phyloP scores from a whole-genome alignment of 2,888 invertebrate species.

The Eulithis testata region DNA sequence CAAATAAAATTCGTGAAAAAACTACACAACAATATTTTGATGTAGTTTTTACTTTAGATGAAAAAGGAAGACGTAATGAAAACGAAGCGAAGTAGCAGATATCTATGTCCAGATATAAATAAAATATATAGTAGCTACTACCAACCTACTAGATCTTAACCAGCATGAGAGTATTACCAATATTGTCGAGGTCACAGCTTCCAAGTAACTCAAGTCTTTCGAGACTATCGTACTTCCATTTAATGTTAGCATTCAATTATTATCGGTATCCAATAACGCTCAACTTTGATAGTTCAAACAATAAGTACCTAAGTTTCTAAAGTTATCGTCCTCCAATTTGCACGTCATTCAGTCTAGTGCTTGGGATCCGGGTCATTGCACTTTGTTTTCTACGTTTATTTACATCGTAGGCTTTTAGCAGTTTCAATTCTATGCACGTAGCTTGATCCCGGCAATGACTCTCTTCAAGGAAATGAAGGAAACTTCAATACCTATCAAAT shows the following conservation, averaged over 20 bases:
- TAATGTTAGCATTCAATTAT: slow-evolving; percentile 13
- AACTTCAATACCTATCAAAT: slow-evolving; percentile 3
- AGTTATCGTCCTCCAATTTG: slow-evolving; percentile 30
- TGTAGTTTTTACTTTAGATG: no score
- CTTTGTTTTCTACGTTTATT: slow-evolving; percentile 24
- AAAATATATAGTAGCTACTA: no score
- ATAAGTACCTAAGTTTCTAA: slow-evolving; percentile 24
- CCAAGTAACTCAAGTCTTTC: slow-evolving; percentile 1
- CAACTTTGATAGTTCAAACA: slow-evolving; percentile 16
- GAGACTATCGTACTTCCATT: not conserved
- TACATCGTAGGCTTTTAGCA: slow-evolving; percentile 16
- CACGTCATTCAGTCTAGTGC: slow-evolving; percentile 34
- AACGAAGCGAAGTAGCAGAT: no score
- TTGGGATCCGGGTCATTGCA: slow-evolving; percentile 32
- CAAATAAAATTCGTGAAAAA: no score
- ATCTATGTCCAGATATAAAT: no score
- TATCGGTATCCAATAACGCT: slow-evolving; percentile 19
- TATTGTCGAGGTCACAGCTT: not conserved
- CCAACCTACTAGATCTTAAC: not conserved
- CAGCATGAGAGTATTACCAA: not conserved
- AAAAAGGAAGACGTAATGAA: no score
- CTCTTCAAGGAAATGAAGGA: slow-evolving; percentile 21
- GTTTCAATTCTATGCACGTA: slow-evolving; percentile 21
- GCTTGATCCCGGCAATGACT: slow-evolving; percentile 9
- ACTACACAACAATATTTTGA: no score